These are phyloP conservation scores for Rhabdophis nuchalis DNA, from an alignment of 2,797 vertebrate species.

Conservation along the genomic window DNA sequence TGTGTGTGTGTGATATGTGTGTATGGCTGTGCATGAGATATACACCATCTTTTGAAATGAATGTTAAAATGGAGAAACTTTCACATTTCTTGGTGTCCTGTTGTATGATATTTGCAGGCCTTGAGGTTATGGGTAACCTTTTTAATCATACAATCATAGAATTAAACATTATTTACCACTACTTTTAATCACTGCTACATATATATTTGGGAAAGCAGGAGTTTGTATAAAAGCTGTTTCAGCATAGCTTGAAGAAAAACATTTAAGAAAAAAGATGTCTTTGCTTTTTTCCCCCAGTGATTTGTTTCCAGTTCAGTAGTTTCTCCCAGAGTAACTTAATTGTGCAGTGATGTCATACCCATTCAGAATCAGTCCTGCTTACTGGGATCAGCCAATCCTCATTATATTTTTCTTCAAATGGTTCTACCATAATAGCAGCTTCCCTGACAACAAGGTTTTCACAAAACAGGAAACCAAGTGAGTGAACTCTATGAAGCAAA, in stretches of 20 bases:
- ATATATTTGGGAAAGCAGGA: not conserved
- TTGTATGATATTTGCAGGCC: not conserved
- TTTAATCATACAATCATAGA: slow-evolving; percentile 17
- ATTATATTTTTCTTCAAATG: slow-evolving; percentile 62
- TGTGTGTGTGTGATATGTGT: not conserved
- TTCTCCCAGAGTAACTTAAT: slow-evolving; percentile 57
- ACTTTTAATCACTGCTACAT: not conserved
- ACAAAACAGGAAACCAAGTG: slow-evolving; percentile 47
- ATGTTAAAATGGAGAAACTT: not conserved
- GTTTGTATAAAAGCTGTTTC: slow-evolving; percentile 27
- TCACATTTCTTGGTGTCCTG: not conserved
- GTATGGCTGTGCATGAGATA: not conserved
- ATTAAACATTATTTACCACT: slow-evolving; percentile 17
- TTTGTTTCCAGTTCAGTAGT: slow-evolving; percentile 64
- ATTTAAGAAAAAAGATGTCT: slow-evolving; percentile 10
- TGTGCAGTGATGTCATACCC: slow-evolving; percentile 56
- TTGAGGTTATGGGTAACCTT: slow-evolving; percentile 16
- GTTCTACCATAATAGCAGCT: slow-evolving; percentile 46
- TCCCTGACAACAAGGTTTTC: slow-evolving; percentile 40
- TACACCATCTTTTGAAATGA: not conserved
- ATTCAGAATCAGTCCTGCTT: slow-evolving; percentile 58
- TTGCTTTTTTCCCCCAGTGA: slow-evolving; percentile 45
- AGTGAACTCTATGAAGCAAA: slow-evolving; percentile 22
- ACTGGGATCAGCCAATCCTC: slow-evolving; percentile 58
- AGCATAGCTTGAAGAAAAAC: slow-evolving; percentile 12